Conservation (phyloP, 92 coral and sea anemone species). For the Paramuricea clavata region DNA sequence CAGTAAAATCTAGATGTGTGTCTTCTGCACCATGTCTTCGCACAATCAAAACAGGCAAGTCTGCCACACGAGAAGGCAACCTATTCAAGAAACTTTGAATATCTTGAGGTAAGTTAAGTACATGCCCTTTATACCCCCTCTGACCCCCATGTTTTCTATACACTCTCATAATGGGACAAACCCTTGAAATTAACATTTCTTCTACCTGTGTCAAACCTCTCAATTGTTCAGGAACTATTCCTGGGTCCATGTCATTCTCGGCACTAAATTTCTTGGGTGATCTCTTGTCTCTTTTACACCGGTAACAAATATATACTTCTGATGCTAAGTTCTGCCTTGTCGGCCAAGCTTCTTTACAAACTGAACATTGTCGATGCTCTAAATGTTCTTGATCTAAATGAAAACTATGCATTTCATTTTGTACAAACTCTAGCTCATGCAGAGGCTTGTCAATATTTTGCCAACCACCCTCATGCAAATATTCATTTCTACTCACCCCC, state of each 20-base stretch:
- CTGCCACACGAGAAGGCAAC: constrained; percentile 55
- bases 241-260: constrained; percentile 59
- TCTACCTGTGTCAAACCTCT: no score
- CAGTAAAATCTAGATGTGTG: constrained; percentile 59
- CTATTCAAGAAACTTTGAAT: constrained; percentile 58
- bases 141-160: no score
- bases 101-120: constrained; percentile 71
- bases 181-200: no score
- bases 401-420: not conserved
- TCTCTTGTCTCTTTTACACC: constrained; percentile 60
- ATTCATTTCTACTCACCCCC: constrained; percentile 4
- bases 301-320: constrained; percentile 35
- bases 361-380: constrained; percentile 41
- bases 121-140: constrained; percentile 69
- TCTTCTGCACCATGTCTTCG: constrained; percentile 65
- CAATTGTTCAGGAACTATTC: no score
- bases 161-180: no score
- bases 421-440: not conserved
- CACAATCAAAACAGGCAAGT: constrained; percentile 56
- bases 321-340: not conserved
- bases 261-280: constrained; percentile 35
- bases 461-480: not conserved
- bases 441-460: not conserved
- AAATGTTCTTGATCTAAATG: no score
- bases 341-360: constrained; percentile 63